phyloP scores from a whole-genome alignment of 2,888 invertebrate genomes.

The Caradrina kadenii region DNA sequence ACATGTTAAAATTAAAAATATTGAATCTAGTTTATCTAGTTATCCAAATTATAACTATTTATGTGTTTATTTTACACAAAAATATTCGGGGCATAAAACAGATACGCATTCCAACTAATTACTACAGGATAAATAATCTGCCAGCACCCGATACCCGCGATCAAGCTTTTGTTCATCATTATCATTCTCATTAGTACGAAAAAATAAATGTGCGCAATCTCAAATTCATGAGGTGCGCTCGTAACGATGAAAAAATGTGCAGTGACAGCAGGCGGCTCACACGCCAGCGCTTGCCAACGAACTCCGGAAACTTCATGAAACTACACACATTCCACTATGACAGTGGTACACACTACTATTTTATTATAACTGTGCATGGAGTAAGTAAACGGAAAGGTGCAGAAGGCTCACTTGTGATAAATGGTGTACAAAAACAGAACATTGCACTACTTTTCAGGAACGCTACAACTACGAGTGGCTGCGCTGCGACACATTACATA shows the following conservation, averaged over 20 bases:
- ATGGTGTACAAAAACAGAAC: not conserved
- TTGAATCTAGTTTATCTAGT: no score
- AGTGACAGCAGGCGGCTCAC: slow-evolving; percentile 29
- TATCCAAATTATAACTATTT: no score
- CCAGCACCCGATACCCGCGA: not conserved
- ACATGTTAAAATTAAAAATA: no score
- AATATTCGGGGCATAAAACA: no score
- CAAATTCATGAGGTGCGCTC: slow-evolving; percentile 8
- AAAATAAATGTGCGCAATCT: not conserved
- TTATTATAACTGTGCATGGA: not conserved
- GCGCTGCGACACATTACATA: slow-evolving; percentile 11
- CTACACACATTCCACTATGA: slow-evolving; percentile 12
- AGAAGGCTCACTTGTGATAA: not conserved
- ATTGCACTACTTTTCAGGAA: slow-evolving; percentile 20
- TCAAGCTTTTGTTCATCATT: slow-evolving; percentile 6
- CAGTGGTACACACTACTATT: slow-evolving; percentile 1
- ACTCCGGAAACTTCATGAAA: slow-evolving; percentile 35
- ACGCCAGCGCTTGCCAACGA: slow-evolving; percentile 38
- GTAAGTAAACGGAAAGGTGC: not conserved
- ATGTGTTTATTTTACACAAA: no score
- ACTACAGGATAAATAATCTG: no score
- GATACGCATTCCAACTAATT: no score
- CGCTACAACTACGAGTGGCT: slow-evolving; percentile 9
- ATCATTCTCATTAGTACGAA: slow-evolving; percentile 1
- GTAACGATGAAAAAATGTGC: slow-evolving; percentile 57